Evolutionary conservation across 2,888 invertebrate species (phyloP), one percentile per base, ranked within the genome.

Genomic region (Mythimna vitellina): DNA sequence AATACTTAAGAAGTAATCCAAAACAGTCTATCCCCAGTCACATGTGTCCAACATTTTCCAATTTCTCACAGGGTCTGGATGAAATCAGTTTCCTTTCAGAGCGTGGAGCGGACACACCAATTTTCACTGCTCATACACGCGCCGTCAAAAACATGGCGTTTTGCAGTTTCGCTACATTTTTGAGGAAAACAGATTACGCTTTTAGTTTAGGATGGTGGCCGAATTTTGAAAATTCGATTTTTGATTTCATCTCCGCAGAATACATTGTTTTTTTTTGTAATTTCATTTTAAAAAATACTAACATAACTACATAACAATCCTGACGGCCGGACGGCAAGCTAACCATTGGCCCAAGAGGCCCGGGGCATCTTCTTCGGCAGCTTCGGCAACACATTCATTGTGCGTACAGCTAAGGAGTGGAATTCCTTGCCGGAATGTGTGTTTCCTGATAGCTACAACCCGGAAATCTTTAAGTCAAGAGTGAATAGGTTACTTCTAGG

Each of bases 21-120:
- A 46, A 46, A 6, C 22, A 32, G n/a, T 62, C 32, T 32, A 42
- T 67, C 46, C 25, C 3, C 29, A 29, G 20, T 14, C 8, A 14
- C 46, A 46, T 60, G 32, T 38, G 32, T 29, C 32, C 63, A 35
- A 53, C 64, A 38, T 60, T 38, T 70, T 70, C 65, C 72, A 78
- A 68, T 73, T 62, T 83, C 67, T 54, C 25, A 42, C 29, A 14
- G 14, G 14, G 32, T 56, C 38, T 49, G n/a, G 32, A 54, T 58
- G 38, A 70, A 81, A 78, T 76, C 65, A 68, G 72, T 61, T 83
- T 73, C 51, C n/a, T 49, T 65, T 65, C 32, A 66, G 56, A 65
- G 65, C 54, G 72, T 78, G 67, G 6, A 32, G 22, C 46, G 17
- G 72, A 67, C 66, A 77, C 56, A 10, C 53, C 66, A 81, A 77